Evolutionary conservation across 2,113 vertebrate genomes (phyloP).

Genomic region (rat (Rattus norvegicus)): GRCr8 NC_086029.1:45946001-45946500

Average conservation of each 20-base stretch:
- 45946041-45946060: neutral
- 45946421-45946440: neutral
- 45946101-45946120: neutral
- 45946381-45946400: neutral
- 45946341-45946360: neutral
- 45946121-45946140: neutral
- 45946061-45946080: neutral
- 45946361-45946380: neutral
- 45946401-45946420: neutral
- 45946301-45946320: neutral
- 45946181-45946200: neutral
- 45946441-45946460: conserved; percentile 1
- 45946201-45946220: fast-evolving
- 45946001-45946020: fast-evolving
- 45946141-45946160: neutral
- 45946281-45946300: no score
- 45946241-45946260: neutral
- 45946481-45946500: neutral
- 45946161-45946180: neutral
- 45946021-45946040: neutral
- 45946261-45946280: neutral
- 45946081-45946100: neutral
- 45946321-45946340: neutral
- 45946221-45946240: neutral
- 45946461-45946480: neutral